Conservation (phyloP, 2,113 vertebrate genomes). For the Campylorhamphus procurvoides region DNA sequence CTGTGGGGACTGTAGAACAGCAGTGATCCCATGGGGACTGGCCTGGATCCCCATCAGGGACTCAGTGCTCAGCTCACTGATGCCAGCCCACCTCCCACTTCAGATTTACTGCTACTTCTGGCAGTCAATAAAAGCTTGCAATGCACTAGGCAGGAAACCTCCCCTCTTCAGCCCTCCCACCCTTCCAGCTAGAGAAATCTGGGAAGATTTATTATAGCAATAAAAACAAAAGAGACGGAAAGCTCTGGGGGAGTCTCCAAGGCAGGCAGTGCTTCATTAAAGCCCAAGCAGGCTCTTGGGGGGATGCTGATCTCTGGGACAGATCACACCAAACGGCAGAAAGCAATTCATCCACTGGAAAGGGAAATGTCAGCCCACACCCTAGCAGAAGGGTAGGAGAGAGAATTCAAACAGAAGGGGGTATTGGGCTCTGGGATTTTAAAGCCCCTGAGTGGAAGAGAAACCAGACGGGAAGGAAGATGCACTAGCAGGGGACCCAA, state of each 20-base stretch:
- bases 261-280: constrained; percentile 31
- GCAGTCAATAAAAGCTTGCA: constrained; percentile 60
- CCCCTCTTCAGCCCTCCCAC: constrained; percentile 24
- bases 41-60: rapidly evolving
- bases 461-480: neutral
- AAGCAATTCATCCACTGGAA: constrained; percentile 19
- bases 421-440: neutral
- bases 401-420: neutral
- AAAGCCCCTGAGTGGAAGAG: neutral
- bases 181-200: constrained; percentile 13
- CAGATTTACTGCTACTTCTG: constrained; percentile 46
- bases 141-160: constrained; percentile 56
- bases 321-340: neutral
- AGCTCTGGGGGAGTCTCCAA: constrained; percentile 18
- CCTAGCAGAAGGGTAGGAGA: neutral
- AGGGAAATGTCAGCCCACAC: neutral
- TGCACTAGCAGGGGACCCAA: neutral
- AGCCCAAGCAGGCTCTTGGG: constrained; percentile 41
- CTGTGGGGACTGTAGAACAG: neutral
- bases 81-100: neutral
- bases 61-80: neutral
- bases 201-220: constrained; percentile 56
- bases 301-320: neutral
- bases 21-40: neutral
- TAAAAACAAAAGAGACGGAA: constrained; percentile 39